These are phyloP conservation scores for Percopsis omiscomaycus DNA, from an alignment of 2,797 vertebrate species.

Conservation along the genomic window DNA sequence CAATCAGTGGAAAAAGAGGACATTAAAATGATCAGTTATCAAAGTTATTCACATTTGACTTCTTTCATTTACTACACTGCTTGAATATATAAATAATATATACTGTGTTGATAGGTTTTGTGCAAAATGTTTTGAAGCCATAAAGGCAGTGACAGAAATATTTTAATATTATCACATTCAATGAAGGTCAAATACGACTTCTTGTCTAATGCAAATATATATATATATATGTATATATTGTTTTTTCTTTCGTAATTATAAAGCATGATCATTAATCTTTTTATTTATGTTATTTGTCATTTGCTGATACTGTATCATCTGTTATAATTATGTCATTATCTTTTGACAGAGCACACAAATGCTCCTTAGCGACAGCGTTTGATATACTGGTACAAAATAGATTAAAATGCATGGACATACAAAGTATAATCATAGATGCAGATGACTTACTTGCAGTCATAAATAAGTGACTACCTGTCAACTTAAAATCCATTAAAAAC, in stretches of 20 bases:
- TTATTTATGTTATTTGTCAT: constrained; percentile 21
- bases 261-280: constrained; percentile 11
- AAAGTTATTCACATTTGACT: no score
- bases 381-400: neutral
- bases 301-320: constrained; percentile 4
- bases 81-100: no score
- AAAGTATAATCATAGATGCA: neutral
- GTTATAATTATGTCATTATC: constrained; percentile 3
- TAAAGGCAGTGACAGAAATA: no score
- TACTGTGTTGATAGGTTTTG: no score
- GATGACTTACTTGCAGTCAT: neutral
- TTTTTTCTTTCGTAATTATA: neutral
- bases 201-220: neutral
- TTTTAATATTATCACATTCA: constrained; percentile 21
- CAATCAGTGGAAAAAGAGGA: constrained; percentile 31
- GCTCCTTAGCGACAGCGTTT: neutral
- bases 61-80: no score
- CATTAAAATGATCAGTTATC: no score
- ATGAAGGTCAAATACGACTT: constrained; percentile 32
- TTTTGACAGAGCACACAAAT: neutral
- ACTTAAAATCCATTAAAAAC: constrained; percentile 69
- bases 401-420: neutral
- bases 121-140: no score
- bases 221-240: neutral
- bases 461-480: constrained; percentile 53